Conservation (phyloP, 2,888 invertebrate genomes). For the Coenonympha glycerion region DNA sequence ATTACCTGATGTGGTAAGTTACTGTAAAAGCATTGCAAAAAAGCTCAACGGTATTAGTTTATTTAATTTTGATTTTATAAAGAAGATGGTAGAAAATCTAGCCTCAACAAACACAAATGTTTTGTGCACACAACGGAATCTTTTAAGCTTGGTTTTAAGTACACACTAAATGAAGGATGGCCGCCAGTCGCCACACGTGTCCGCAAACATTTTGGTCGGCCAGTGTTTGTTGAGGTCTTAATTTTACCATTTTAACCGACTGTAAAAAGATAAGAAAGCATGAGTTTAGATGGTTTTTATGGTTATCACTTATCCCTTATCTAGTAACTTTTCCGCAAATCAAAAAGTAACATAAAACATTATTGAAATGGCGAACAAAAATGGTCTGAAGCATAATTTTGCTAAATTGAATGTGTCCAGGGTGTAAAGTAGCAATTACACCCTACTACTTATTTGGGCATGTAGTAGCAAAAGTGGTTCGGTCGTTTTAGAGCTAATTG, state of each 20-base stretch:
- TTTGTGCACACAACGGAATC: slow-evolving; percentile 49
- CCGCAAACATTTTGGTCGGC: slow-evolving; percentile 59
- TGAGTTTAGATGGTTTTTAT: not conserved
- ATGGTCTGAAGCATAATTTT: no score
- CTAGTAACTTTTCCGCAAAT: no score
- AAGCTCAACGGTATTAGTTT: slow-evolving; percentile 21
- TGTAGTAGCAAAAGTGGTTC: no score
- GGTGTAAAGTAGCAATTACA: no score
- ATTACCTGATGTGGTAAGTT: not conserved
- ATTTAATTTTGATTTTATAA: slow-evolving; percentile 3
- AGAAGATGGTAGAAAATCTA: slow-evolving; percentile 21
- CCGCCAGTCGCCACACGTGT: slow-evolving; percentile 58
- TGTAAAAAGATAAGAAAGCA: not conserved
- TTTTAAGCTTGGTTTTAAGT: slow-evolving; percentile 55
- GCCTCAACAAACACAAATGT: slow-evolving; percentile 35
- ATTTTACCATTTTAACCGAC: slow-evolving; percentile 26
- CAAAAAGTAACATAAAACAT: no score
- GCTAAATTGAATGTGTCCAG: no score
- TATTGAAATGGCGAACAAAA: no score
- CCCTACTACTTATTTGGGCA: no score
- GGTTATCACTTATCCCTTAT: no score
- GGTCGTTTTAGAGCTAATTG: no score
- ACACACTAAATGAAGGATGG: slow-evolving; percentile 55
- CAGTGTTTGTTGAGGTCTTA: slow-evolving; percentile 52
- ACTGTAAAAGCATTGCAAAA: slow-evolving; percentile 9